Base-by-base conservation (phyloP, 2,797 vertebrate species). In the Eupleurogrammus muticus region DNA sequence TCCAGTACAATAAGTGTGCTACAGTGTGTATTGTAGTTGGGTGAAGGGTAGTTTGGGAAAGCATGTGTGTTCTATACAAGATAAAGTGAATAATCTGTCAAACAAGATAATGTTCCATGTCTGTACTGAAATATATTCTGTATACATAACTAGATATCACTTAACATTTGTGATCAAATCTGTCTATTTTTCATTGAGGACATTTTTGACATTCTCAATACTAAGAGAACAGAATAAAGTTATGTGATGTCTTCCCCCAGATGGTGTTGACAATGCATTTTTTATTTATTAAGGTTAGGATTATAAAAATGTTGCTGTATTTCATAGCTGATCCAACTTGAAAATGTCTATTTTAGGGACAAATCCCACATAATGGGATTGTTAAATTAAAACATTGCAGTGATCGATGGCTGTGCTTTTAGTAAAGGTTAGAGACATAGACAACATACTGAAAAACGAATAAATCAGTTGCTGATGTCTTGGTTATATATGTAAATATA, bases 141-240 rank as follows among this genome's bases (percentile, higher is more conserved):
- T 71, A 44, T 19, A 64, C 47, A 65, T 44, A 6, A 57, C 5
- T 57, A 46, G 47, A 70, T 42, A 32, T 60, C 52, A 67, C 38
- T 48, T 23, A 14, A 78, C 55, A 65, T 77, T 62, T 73, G 63
- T 78, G 66, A 66, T 64, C 20, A 79, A 47, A 71, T 61, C 12
- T 61, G 50, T 65, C 52, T 59, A 59, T 77, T 66, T 76, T 73
- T 67, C 48, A 69, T 65, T 48, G 58, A 75, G 68, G 52, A n/a
- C 38, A 61, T 42, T 66, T 68, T 66, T 61, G 58, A 62, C n/a
- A 58, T 60, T 52, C 64, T 62, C 70, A 77, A 56, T 75, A 74
- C 52, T 34, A 53, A 67, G 48, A 68, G 19, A 70, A 50, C 16
- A 56, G 28, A 82, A 80, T 80, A 77, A 72, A 80, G 48, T 55